phyloP scores from a whole-genome alignment of 2,888 invertebrate genomes.

The Hirtodrosophila duncani region DNA sequence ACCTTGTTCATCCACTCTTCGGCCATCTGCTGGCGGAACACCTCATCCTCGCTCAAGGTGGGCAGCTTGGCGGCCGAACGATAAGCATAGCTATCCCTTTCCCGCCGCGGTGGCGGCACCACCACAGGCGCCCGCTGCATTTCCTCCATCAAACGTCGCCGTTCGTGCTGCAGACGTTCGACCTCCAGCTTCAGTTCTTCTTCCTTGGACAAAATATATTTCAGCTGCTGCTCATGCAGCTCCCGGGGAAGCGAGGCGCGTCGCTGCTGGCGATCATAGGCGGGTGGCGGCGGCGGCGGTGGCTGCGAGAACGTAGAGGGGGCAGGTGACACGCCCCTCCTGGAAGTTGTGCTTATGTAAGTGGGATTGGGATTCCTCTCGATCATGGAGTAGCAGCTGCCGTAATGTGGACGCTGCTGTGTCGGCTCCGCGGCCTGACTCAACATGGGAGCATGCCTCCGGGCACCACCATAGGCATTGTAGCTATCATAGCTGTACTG shows the following conservation, averaged over 20 bases:
- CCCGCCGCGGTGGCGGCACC: slow-evolving; percentile 61
- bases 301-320: slow-evolving; percentile 31
- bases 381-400: slow-evolving; percentile 76
- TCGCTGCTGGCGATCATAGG: slow-evolving; percentile 58
- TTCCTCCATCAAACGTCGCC: slow-evolving; percentile 76
- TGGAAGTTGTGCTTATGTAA: slow-evolving; percentile 73
- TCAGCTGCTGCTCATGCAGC: slow-evolving; percentile 80
- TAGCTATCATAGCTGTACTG: slow-evolving; percentile 60
- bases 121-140: slow-evolving; percentile 60
- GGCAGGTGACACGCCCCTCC: slow-evolving; percentile 66
- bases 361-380: slow-evolving; percentile 76
- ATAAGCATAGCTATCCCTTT: too few species aligned
- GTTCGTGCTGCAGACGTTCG: slow-evolving; percentile 82
- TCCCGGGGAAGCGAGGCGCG: slow-evolving; percentile 83
- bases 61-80: slow-evolving; percentile 75
- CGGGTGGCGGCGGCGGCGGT: slow-evolving; percentile 36
- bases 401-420: slow-evolving; percentile 64
- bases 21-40: slow-evolving; percentile 89
- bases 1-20: slow-evolving; percentile 89
- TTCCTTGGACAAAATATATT: slow-evolving; percentile 84
- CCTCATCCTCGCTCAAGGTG: slow-evolving; percentile 84
- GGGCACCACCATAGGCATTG: slow-evolving; percentile 68
- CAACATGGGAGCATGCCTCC: slow-evolving; percentile 72
- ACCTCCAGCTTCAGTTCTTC: slow-evolving; percentile 83
- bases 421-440: slow-evolving; percentile 59